A percentile compares a stretch with the other conserved stretches of the same genome.
phyloP scores from a whole-genome alignment of 2,113 vertebrate species.

The Saimiri boliviensis region DNA sequence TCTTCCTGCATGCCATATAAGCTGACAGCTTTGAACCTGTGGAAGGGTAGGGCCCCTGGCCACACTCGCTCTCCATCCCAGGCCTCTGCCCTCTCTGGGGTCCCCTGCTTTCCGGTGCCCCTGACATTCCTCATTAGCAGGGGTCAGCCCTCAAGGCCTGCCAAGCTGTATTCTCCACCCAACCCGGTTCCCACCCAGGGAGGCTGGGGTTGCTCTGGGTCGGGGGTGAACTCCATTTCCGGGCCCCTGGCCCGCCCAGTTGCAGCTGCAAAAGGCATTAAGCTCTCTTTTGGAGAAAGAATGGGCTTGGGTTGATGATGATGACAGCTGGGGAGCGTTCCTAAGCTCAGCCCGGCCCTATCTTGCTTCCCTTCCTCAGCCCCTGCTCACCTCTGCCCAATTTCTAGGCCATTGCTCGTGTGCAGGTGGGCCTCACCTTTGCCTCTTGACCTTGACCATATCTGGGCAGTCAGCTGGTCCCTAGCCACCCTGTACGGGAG shows the following conservation, averaged over 20 bases:
- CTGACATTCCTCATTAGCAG: conserved; percentile 23
- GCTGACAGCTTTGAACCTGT: not conserved
- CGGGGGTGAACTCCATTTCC: conserved; percentile 57
- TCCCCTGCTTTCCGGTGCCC: conserved; percentile 8
- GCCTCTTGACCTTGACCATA: conserved; percentile 3
- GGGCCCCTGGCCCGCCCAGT: conserved; percentile 58
- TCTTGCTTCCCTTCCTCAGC: not conserved
- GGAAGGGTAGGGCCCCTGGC: not conserved
- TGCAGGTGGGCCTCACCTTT: not conserved
- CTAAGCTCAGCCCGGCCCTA: not conserved
- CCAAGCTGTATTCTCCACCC: not conserved
- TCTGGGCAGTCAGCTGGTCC: not conserved
- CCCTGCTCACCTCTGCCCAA: conserved; percentile 23
- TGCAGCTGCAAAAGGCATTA: conserved; percentile 73
- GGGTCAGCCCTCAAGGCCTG: conserved; percentile 33
- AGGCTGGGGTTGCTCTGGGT: conserved; percentile 49
- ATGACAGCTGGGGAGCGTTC: conserved; percentile 51
- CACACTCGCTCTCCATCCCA: not conserved
- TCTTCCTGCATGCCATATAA: not conserved
- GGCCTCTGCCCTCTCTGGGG: not conserved
- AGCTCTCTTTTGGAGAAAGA: conserved; percentile 36
- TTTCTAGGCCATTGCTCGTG: not conserved
- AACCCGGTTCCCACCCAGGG: conserved; percentile 57
- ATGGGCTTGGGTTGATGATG: conserved; percentile 54
- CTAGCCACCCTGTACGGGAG: not conserved